Evolutionary conservation across 2,797 vertebrate species (phyloP), one percentile per base, ranked within the genome.

Genomic region (Melopsittacus undulatus): DNA sequence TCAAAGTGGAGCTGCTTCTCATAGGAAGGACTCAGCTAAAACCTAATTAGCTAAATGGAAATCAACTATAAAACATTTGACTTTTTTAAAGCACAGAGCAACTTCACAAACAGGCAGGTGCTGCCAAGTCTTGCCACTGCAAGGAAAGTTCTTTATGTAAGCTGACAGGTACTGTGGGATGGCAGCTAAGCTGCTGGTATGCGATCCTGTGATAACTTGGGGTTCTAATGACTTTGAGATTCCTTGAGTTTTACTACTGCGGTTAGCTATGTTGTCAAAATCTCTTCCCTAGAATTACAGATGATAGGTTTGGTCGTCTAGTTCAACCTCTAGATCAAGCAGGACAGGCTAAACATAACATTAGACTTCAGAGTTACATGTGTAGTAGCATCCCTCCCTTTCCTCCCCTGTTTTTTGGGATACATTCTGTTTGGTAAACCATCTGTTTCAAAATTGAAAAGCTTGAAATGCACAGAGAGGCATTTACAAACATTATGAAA

Each of bases 251-350:
- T 87, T 85, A 56, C 83, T 62, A 38, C 83, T 93, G 95, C 0
- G 84, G 95, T 96, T 85, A 79, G 87, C 87, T 86, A 36, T 91
- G 78, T 83, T 96, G 92, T 90, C 77, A 95, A 90, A 94, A 82
- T 72, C 89, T 57, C 87, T 95, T 85, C 92, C 87, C 92, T 95
- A 90, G 93, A 94, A 96, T 95, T 94, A 95, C 36, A 96, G 92
- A 94, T 96, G 93, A 97, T 95, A 95, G 95, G 89, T 89, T 96
- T 96, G 96, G 95, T 96, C 77, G 63, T 94, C 88, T 74, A 61
- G 82, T 73, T 72, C 92, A 89, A 91, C 89, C 94, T 96, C 95
- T 96, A 96, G 87, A 95, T 77, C 78, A 59, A 81, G 89, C 45
- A 92, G 92, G 87, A 92, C 90, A 89, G 85, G 77, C 90, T 95